Conservation (phyloP, 2,888 invertebrate genomes). For the Argyresthia albistria region DNA sequence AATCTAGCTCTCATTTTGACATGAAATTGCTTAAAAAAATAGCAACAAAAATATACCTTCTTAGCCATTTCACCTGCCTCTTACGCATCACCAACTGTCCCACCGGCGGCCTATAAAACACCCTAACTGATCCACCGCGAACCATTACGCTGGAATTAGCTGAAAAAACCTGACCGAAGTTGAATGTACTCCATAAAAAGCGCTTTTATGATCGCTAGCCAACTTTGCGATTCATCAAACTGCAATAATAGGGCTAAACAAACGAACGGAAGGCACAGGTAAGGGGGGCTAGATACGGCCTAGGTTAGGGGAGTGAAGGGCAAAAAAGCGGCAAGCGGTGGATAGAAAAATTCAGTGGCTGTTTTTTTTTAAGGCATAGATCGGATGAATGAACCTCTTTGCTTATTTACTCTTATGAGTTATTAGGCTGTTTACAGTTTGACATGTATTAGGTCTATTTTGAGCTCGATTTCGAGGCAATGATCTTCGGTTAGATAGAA, state of each 20-base stretch:
- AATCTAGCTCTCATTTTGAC: too few species aligned
- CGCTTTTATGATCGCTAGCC: background rate
- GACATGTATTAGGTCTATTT: too few species aligned
- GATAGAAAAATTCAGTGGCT: conserved; percentile 37
- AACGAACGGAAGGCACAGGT: background rate
- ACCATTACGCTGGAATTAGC: too few species aligned
- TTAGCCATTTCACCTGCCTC: background rate
- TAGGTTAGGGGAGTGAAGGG: conserved; percentile 29
- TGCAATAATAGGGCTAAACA: conserved; percentile 5
- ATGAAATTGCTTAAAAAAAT: too few species aligned
- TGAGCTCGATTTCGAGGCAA: too few species aligned
- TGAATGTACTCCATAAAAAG: conserved; percentile 12
- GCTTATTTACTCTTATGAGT: too few species aligned
- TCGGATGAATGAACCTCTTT: too few species aligned
- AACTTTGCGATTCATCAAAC: conserved; percentile 5
- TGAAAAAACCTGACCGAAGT: conserved; percentile 6
- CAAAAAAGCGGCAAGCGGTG: conserved; percentile 34
- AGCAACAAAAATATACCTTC: too few species aligned
- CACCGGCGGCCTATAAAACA: too few species aligned
- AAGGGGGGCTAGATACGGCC: conserved; percentile 27
- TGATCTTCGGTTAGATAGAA: too few species aligned
- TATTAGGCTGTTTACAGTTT: too few species aligned
- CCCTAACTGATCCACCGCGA: too few species aligned
- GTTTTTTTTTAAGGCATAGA: background rate
- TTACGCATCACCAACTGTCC: background rate